Percentiles rank a stretch among this genome's conserved stretches.
Evolutionary conservation across 2,888 invertebrate genomes (phyloP).

Genomic region (Eulithis testata): DNA sequence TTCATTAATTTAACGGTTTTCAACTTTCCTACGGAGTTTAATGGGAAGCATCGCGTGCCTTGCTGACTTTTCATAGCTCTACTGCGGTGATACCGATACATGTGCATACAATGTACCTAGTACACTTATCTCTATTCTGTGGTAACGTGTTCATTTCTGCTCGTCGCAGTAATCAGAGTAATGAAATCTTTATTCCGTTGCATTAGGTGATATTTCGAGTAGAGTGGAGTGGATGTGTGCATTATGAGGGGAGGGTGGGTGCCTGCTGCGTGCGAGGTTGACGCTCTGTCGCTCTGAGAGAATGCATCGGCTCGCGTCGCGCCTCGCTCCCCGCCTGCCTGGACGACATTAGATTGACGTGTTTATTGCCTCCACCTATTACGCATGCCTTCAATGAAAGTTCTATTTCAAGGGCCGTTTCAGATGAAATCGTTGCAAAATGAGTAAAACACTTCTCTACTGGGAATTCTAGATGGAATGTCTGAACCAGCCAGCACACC

Average conservation of each 20-base stretch:
- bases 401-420: conserved; percentile 43
- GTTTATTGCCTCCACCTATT: conserved; percentile 59
- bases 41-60: conserved; percentile 35
- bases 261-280: conserved; percentile 65
- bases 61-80: conserved; percentile 39
- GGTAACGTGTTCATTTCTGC: conserved; percentile 31
- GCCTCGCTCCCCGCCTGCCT: conserved; percentile 21
- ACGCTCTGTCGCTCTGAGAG: conserved; percentile 77
- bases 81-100: conserved; percentile 9
- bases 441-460: conserved; percentile 19
- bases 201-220: conserved; percentile 49
- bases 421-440: conserved; percentile 32
- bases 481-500: conserved; percentile 1
- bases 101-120: neutral
- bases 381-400: conserved; percentile 46
- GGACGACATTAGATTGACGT: conserved; percentile 68
- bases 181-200: conserved; percentile 57
- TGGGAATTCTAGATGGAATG: conserved; percentile 8
- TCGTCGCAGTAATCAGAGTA: conserved; percentile 42
- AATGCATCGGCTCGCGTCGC: conserved; percentile 69
- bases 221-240: conserved; percentile 41
- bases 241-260: conserved; percentile 49
- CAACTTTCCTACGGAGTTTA: conserved; percentile 22
- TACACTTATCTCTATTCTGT: neutral
- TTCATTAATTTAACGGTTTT: conserved; percentile 7